These are phyloP conservation scores for Semaprochilodus insignis DNA, from an alignment of 2,797 vertebrate genomes.

Conservation along the genomic window DNA sequence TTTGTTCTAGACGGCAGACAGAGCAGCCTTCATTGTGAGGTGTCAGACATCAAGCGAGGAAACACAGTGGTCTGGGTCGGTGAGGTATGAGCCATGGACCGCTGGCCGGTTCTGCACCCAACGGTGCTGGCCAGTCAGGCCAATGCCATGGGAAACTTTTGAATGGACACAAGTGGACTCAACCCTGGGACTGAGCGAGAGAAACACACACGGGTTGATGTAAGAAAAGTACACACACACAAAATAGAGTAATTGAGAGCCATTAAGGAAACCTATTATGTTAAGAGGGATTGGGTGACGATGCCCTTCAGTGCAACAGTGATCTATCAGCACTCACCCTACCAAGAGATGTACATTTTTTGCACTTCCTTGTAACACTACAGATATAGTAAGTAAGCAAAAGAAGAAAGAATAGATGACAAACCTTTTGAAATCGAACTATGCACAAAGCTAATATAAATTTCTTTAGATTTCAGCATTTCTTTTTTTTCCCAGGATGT, in stretches of 20 bases:
- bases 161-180: conserved; percentile 76
- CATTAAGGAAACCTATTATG: conserved; percentile 62
- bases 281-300: conserved; percentile 72
- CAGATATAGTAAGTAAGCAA: conserved; percentile 70
- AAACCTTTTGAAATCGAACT: conserved; percentile 70
- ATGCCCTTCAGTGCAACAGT: conserved; percentile 82
- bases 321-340: conserved; percentile 80
- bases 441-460: conserved; percentile 85
- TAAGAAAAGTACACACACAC: conserved; percentile 72
- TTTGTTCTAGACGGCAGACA: conserved; percentile 91
- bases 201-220: conserved; percentile 69
- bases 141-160: conserved; percentile 73
- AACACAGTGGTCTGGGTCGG: conserved; percentile 95
- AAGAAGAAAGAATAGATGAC: conserved; percentile 70
- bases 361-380: conserved; percentile 83
- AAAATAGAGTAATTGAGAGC: conserved; percentile 67
- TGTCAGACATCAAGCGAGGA: conserved; percentile 88
- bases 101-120: conserved; percentile 39
- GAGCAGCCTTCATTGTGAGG: conserved; percentile 89
- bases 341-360: conserved; percentile 76
- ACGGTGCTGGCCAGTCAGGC: conserved; percentile 46
- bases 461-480: conserved; percentile 77
- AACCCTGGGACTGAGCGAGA: conserved; percentile 75
- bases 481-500: conserved; percentile 63
- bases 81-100: conserved; percentile 87